phyloP scores from a whole-genome alignment of 2,113 vertebrate genomes.

The Picathartes gymnocephalus region DNA sequence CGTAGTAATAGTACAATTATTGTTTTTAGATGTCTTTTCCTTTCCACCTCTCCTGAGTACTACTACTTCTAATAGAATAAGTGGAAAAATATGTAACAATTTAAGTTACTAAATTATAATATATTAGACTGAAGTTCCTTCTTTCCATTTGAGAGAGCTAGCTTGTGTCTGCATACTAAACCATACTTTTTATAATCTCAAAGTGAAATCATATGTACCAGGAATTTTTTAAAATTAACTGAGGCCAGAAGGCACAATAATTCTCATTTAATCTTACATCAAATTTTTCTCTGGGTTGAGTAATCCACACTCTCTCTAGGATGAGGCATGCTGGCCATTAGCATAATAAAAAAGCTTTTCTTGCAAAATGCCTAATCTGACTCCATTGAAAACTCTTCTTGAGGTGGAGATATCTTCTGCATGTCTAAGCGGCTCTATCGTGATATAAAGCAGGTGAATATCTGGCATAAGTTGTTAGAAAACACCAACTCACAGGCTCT shows the following conservation, averaged over 20 bases:
- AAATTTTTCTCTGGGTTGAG: background rate
- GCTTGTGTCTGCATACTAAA: background rate
- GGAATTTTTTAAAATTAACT: background rate
- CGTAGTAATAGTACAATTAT: background rate
- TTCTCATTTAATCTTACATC: background rate
- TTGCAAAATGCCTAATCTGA: background rate
- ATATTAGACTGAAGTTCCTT: background rate
- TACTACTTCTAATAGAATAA: slow-evolving; percentile 12
- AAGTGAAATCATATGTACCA: background rate
- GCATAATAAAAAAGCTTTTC: background rate
- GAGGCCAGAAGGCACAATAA: background rate
- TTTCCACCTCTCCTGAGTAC: background rate
- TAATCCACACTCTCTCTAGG: background rate
- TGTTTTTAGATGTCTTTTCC: background rate
- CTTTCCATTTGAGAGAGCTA: background rate
- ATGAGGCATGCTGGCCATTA: background rate
- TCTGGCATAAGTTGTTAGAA: background rate
- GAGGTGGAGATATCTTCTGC: background rate
- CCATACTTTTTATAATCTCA: background rate
- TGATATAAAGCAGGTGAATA: background rate
- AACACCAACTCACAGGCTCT: background rate
- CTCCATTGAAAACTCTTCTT: background rate
- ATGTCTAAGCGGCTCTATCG: background rate
- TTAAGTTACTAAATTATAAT: background rate
- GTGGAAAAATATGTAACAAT: background rate